Evolutionary conservation across 2,113 vertebrate genomes (phyloP).

Genomic region (Alexandromys fortis): DNA sequence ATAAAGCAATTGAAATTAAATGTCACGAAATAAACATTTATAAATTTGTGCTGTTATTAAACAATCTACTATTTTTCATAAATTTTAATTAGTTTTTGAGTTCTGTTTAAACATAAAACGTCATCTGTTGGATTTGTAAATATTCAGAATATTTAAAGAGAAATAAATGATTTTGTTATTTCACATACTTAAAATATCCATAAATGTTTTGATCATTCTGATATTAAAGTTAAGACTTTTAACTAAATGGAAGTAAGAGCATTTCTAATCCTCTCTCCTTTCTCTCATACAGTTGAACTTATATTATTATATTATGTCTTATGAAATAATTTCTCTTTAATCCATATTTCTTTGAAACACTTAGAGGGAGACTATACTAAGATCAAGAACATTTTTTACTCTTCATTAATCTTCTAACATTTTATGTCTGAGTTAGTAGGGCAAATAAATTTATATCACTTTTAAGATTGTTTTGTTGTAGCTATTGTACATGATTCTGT

Average conservation of each 20-base stretch:
- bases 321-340: conserved; percentile 41
- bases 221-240: conserved; percentile 31
- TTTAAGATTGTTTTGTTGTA: not conserved
- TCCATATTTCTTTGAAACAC: conserved; percentile 14
- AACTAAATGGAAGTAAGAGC: not conserved
- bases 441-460: conserved; percentile 23
- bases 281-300: not conserved
- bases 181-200: conserved; percentile 5
- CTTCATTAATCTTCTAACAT: conserved; percentile 16
- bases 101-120: not conserved
- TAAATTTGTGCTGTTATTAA: conserved; percentile 28
- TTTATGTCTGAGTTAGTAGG: conserved; percentile 16
- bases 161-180: conserved; percentile 20
- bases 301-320: not conserved
- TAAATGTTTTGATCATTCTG: not conserved
- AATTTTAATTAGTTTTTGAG: conserved; percentile 37
- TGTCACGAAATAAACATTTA: not conserved
- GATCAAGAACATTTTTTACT: not conserved
- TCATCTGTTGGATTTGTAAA: not conserved
- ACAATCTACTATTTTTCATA: not conserved
- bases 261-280: not conserved
- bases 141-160: not conserved
- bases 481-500: not conserved
- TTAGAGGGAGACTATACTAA: not conserved
- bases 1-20: not conserved